Evolutionary conservation across 2,113 vertebrate species (phyloP).

Genomic region (Psittacus erithacus): DNA sequence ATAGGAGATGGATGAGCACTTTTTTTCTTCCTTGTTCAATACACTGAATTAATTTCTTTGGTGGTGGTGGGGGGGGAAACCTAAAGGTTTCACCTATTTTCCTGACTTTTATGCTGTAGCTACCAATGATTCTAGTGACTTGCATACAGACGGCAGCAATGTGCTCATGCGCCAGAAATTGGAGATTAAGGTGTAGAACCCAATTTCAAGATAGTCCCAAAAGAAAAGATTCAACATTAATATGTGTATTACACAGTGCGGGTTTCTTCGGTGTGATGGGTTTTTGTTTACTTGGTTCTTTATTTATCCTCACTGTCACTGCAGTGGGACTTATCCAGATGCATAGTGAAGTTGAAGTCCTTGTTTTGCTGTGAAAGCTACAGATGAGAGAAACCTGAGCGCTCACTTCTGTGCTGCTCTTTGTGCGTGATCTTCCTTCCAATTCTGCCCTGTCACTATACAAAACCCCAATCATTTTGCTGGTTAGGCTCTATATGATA

Average conservation of each 20-base stretch:
- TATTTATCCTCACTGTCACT: rapidly evolving
- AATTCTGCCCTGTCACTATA: background rate
- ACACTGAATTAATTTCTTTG: too few species aligned
- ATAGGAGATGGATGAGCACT: rapidly evolving
- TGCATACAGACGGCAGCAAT: background rate
- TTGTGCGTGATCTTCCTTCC: background rate
- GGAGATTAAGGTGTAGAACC: background rate
- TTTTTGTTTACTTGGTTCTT: background rate
- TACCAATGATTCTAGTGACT: rapidly evolving
- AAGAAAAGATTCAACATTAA: rapidly evolving
- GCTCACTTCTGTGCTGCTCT: background rate
- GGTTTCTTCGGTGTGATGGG: rapidly evolving
- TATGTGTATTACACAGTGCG: rapidly evolving
- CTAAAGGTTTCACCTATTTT: background rate
- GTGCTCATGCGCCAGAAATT: rapidly evolving
- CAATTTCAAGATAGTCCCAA: background rate
- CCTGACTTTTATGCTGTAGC: rapidly evolving
- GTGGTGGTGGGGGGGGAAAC: rapidly evolving
- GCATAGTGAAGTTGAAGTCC: background rate
- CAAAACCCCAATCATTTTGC: rapidly evolving
- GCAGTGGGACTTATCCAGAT: background rate
- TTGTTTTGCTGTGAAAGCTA: rapidly evolving
- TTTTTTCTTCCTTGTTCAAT: background rate
- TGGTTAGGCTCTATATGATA: background rate
- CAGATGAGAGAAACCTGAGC: background rate